A percentile compares a stretch with the other conserved stretches of the same genome.
These are phyloP conservation scores for Sitobion miscanthi DNA, from an alignment of 1,140 invertebrate species.

Conservation along the genomic window DNA sequence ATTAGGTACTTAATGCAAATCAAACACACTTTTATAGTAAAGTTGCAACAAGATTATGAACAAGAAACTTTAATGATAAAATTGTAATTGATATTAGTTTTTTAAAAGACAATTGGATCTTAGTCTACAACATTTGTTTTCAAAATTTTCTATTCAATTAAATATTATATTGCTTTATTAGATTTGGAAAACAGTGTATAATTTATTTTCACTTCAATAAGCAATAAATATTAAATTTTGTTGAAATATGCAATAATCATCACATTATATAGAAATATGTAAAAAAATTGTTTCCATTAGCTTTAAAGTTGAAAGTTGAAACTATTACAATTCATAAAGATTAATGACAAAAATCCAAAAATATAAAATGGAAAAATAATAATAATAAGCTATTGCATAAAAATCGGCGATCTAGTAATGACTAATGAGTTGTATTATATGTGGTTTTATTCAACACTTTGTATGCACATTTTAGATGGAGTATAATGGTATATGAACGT, in stretches of 20 bases:
- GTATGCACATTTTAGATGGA: conserved; percentile 71
- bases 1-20: too few relatives aligned
- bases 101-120: too few relatives aligned
- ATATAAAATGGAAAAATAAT: background rate
- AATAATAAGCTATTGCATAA: background rate
- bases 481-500: conserved; percentile 89
- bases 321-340: background rate
- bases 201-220: too few relatives aligned
- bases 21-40: too few relatives aligned
- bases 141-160: background rate
- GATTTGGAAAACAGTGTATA: background rate
- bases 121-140: background rate
- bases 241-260: background rate
- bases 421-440: background rate
- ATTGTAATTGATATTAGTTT: too few relatives aligned
- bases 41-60: too few relatives aligned
- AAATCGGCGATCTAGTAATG: background rate
- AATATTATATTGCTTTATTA: background rate
- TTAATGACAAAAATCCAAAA: background rate
- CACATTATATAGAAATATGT: background rate
- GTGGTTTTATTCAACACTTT: background rate
- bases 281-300: background rate
- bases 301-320: background rate
- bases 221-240: background rate
- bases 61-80: too few relatives aligned